Evolutionary conservation across 2,888 invertebrate species (phyloP), one percentile per base, ranked within the genome.

Genomic region (Busseola fusca): DNA sequence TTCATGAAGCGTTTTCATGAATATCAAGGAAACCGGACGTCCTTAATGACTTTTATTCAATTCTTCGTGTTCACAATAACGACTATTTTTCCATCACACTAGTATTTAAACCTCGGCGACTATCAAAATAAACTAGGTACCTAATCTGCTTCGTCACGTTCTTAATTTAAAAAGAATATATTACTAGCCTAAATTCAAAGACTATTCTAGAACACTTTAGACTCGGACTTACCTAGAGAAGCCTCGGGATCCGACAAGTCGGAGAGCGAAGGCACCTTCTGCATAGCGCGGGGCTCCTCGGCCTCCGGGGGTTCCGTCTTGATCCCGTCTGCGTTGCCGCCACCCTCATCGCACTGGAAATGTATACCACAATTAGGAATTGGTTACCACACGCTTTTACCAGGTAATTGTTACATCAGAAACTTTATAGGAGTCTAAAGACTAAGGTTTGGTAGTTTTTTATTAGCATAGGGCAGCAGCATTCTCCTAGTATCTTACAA

Each of bases 171-270:
- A 16, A 40, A 56, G 12, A 40, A 5, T 27, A 16, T 64, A 16
- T 64, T 18, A 30, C 1, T 25, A 12, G 7, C 14, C 14, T 65
- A 34, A 64, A 65, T 25, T 37, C 16, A 34, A 45, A 67, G n/a
- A 69, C 5, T 3, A n/a, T 60, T 27, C 21, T 21, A 40, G 21
- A 64, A 34, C 12, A 64, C 1, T 18, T 25, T 6, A 25, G 5
- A 30, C 1, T n/a, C 62, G 30, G 52, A 98, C 98, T 97, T 94
- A 98, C 98, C 98, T 91, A 98, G 93, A 74, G 98, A 98, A 76
- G 98, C 97, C 94, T 98, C 98, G 73, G 98, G 98, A 94, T 98
- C 98, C 66, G 98, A 98, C 66, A 98, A 96, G 94, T 98, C 98
- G 86, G 98, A 98, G 87, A 98, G 96, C 64, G 98, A 98, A 57